These are phyloP conservation scores for Athetis lepigone DNA, from an alignment of 2,888 invertebrate genomes.

Conservation along the genomic window DNA sequence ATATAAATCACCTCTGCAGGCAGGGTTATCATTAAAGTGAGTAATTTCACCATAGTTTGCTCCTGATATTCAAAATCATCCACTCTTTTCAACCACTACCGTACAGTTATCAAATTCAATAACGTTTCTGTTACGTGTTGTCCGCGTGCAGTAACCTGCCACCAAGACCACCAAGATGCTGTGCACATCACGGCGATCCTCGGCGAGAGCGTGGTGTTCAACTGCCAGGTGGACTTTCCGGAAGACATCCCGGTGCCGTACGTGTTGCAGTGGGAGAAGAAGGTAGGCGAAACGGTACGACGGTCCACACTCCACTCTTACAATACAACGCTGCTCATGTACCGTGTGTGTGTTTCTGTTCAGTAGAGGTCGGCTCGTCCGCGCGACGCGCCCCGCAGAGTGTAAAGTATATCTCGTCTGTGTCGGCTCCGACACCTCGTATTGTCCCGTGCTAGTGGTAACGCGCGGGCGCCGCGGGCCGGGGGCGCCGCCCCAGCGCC, in stretches of 20 bases:
- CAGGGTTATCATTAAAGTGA: conserved; percentile 15
- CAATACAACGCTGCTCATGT: conserved; percentile 90
- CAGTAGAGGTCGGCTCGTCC: conserved; percentile 89
- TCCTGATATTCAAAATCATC: not conserved
- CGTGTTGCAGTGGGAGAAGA: conserved; percentile 99
- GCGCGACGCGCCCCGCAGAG: conserved; percentile 87
- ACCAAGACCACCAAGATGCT: conserved; percentile 97
- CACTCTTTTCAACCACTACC: not conserved
- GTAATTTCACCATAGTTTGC: conserved; percentile 13
- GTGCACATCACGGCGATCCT: conserved; percentile 99
- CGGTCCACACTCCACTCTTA: conserved; percentile 91
- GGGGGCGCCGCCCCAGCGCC: conserved; percentile 77
- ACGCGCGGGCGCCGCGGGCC: conserved; percentile 83
- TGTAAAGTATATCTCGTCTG: conserved; percentile 87
- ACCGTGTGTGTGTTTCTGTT: conserved; percentile 91
- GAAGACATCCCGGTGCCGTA: conserved; percentile 98
- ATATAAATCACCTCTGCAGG: conserved; percentile 1
- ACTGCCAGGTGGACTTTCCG: conserved; percentile 99
- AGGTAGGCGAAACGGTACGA: conserved; percentile 99
- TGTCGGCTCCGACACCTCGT: conserved; percentile 82
- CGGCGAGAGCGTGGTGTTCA: conserved; percentile 99
- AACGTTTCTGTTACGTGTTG: conserved; percentile 7
- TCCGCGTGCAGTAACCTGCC: conserved; percentile 92
- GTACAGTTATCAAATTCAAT: not conserved
- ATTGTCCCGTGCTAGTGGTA: conserved; percentile 85